Evolutionary conservation across 2,113 vertebrate genomes (phyloP), one percentile per base, ranked within the genome.

Genomic region (Hucho hucho): DNA sequence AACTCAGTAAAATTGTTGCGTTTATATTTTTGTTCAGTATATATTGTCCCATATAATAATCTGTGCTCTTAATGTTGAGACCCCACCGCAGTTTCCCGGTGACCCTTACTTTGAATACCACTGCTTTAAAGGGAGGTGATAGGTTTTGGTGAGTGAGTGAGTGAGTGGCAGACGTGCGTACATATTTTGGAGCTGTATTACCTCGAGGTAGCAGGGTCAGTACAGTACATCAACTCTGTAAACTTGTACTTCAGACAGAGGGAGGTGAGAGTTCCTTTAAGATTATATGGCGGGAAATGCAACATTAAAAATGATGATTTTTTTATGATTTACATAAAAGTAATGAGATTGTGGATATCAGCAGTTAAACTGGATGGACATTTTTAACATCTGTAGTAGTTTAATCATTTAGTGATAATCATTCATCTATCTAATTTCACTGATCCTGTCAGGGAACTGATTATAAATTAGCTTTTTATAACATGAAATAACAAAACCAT

Each of bases 111-210:
- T 37, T 37, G 32, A 37, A 9, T 2, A 11, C 37, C 37, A 37
- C 37, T 43, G 37, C 37, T 43, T 9, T 43, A 43, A 43, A 43
- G 76, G 69, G 88, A 80, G 85, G 83, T 90, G 89, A 92, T 89
- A 75, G 85, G 37, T 43, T 91, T 75, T 77, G 59, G 81, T 64
- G 53, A 67, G 77, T 18, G 74, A 72, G 81, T 64, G 53, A 67
- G 77, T 18, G 74, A 72, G 79, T 76, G 74, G 64, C 64, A 64
- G 77, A 75, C 71, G 37, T 37, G 37, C 7, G 37, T 11, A 2
- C 9, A 43, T 43, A 43, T 43, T 11, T 11, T 43, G 37, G 7
- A 9, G 37, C 37, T 43, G 79, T 75, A 87, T 89, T 79, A 87
- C 74, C 81, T 84, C 79, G 82, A 84, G 83, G 81, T 85, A 68